Conservation (phyloP, 1,140 invertebrate species). For the Sarcophaga bullata region DNA sequence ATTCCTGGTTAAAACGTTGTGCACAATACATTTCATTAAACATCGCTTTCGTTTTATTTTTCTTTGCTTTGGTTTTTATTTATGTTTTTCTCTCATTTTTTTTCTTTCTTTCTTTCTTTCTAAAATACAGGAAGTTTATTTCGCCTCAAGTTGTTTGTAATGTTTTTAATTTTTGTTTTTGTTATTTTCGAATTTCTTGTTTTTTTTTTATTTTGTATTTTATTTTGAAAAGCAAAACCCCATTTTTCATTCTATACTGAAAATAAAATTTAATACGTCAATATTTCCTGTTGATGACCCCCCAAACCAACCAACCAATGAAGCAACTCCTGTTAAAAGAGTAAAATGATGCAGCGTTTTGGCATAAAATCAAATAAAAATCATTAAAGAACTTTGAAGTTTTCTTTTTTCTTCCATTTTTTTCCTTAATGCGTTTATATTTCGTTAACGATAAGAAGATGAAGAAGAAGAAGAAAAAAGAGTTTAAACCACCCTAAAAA, state of each 20-base stretch:
- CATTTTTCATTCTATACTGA: slow-evolving; percentile 12
- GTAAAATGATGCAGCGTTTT: not conserved
- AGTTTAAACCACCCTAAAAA: slow-evolving; percentile 13
- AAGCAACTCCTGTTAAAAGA: not conserved
- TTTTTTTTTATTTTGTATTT: not conserved
- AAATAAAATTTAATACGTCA: not conserved
- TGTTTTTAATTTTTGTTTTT: not conserved
- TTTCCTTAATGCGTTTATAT: not conserved
- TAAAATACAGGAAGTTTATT: slow-evolving; percentile 34
- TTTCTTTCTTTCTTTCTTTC: not conserved
- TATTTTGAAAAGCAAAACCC: not conserved
- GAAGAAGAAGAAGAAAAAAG: not conserved
- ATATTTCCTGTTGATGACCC: not conserved
- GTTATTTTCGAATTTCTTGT: not conserved
- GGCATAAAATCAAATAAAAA: slow-evolving; percentile 13
- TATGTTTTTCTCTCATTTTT: too few relatives aligned
- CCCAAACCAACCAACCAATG: not conserved
- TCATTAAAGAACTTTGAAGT: slow-evolving; percentile 15
- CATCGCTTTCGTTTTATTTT: not conserved
- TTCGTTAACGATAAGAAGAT: too few relatives aligned
- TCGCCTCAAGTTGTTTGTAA: slow-evolving; percentile 34
- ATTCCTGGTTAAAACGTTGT: slow-evolving; percentile 18
- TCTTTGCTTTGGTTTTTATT: too few relatives aligned
- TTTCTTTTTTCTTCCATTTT: not conserved
- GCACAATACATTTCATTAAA: slow-evolving; percentile 36